Base-by-base conservation (phyloP, 1,140 invertebrate genomes). In the Druon quercuslanigerum region DNA sequence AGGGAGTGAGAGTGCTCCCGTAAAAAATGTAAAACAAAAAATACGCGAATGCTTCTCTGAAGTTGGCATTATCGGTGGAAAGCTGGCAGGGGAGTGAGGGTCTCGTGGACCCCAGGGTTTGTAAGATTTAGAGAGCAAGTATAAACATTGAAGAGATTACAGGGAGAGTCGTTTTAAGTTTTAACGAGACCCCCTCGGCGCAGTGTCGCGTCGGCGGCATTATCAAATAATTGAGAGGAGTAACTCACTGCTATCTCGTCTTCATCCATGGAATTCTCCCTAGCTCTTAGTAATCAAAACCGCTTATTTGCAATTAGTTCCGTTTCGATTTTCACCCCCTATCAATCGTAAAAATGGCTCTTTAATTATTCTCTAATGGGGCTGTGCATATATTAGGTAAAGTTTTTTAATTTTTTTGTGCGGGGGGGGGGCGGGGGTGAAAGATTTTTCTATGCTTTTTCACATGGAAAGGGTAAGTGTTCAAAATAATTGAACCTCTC, bases 181-280 rank as follows among this genome's bases (percentile, higher is more conserved):
- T 90, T 91, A 91, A 91, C 89, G 90, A 91, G 88, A 89, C 89
- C 87, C 90, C 87, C 88, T 87, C 87, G 85, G 88, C 88, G 84
- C 84, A 82, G 84, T 88, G 87, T 87, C 89, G 88, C 87, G 87
- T 87, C 89, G 88, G 86, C 84, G 86, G 85, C 88, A 91, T 91
- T 91, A 91, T 90, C 89, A 91, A 91, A 91, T 91, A 91, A 91
- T 91, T 91, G 90, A 90, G 90, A 90, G 87, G 86, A 90, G 88
- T 90, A 91, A 91, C 85, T 90, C 89, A 89, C 84, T 85, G 86
- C 89, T 90, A 88, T 90, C 86, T 89, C 72, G 77, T 79, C 87
- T 81, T 82, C 82, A 84, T 89, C 86, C 86, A 81, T 83, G 83
- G 80, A 78, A 84, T 81, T 82, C 82, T 81, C 83, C 83, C 83